These are phyloP conservation scores for Opisthograptis luteolata DNA, from an alignment of 2,888 invertebrate genomes.

Conservation along the genomic window DNA sequence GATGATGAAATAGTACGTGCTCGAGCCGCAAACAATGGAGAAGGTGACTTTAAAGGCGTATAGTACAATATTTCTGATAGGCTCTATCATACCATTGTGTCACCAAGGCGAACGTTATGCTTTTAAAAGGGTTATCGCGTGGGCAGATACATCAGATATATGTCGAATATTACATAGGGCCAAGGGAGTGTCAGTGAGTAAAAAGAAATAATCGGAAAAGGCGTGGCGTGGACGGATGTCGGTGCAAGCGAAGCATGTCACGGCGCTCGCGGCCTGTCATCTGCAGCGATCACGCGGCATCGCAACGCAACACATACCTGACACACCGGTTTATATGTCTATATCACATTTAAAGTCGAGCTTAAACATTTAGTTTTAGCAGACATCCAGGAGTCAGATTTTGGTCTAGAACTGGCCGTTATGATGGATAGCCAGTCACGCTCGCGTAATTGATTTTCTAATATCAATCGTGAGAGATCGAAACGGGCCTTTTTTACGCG, in stretches of 20 bases:
- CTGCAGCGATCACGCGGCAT: conserved; percentile 33
- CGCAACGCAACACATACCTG: no score
- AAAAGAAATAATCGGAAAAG: conserved; percentile 59
- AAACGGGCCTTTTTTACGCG: conserved; percentile 53
- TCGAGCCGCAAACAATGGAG: conserved; percentile 60
- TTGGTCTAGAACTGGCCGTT: conserved; percentile 35
- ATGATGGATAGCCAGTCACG: conserved; percentile 45
- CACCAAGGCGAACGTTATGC: conserved; percentile 38
- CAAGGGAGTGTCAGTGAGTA: conserved; percentile 40
- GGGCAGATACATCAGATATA: conserved; percentile 48
- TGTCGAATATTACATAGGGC: conserved; percentile 26
- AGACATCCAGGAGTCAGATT: conserved; percentile 29
- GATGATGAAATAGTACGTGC: conserved; percentile 71
- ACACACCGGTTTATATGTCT: conserved; percentile 41
- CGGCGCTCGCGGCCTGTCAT: conserved; percentile 42
- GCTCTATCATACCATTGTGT: conserved; percentile 49
- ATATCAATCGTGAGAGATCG: conserved; percentile 59
- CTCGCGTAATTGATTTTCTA: conserved; percentile 58
- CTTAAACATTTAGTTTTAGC: conserved; percentile 23
- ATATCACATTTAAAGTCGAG: background rate
- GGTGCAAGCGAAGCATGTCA: conserved; percentile 51
- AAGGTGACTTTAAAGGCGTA: conserved; percentile 58
- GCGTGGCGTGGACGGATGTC: conserved; percentile 56
- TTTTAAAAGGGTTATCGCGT: conserved; percentile 46
- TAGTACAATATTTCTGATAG: conserved; percentile 44